A percentile compares a stretch with the other conserved stretches of the same genome.
Conservation (phyloP, 2,797 vertebrate species). For the Argya squamiceps region DNA sequence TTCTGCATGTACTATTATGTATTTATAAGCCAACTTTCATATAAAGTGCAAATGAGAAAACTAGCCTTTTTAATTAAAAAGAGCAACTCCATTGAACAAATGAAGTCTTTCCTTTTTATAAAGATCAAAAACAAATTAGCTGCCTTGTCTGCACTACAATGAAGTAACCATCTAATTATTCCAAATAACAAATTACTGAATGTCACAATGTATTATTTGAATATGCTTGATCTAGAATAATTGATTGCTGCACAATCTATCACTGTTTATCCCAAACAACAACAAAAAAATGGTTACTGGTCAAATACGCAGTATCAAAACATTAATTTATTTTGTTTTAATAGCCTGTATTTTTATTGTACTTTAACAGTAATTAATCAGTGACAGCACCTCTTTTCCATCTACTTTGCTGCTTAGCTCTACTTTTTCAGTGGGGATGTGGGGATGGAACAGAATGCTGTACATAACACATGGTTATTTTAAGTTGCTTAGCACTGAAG, state of each 20-base stretch:
- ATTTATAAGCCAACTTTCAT: slow-evolving; percentile 65
- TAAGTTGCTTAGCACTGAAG: slow-evolving; percentile 23
- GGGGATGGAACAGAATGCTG: slow-evolving; percentile 14
- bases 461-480: slow-evolving; percentile 13
- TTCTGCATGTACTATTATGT: slow-evolving; percentile 44
- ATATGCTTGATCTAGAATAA: slow-evolving; percentile 73
- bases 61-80: slow-evolving; percentile 72
- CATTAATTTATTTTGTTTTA: slow-evolving; percentile 71
- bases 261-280: slow-evolving; percentile 65
- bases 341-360: slow-evolving; percentile 64
- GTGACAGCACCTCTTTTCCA: slow-evolving; percentile 60
- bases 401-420: slow-evolving; percentile 47
- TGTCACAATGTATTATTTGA: slow-evolving; percentile 71
- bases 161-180: slow-evolving; percentile 75
- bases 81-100: slow-evolving; percentile 71
- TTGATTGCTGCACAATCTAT: slow-evolving; percentile 68
- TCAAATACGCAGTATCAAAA: slow-evolving; percentile 67
- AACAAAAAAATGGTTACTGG: slow-evolving; percentile 51
- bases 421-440: slow-evolving; percentile 18
- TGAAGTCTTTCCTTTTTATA: slow-evolving; percentile 71
- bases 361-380: slow-evolving; percentile 74
- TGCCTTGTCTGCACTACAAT: slow-evolving; percentile 68
- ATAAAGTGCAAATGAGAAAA: slow-evolving; percentile 67
- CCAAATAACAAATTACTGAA: slow-evolving; percentile 74
- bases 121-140: slow-evolving; percentile 73